Conservation (phyloP, 2,888 invertebrate species). For the Sesia apiformis region DNA sequence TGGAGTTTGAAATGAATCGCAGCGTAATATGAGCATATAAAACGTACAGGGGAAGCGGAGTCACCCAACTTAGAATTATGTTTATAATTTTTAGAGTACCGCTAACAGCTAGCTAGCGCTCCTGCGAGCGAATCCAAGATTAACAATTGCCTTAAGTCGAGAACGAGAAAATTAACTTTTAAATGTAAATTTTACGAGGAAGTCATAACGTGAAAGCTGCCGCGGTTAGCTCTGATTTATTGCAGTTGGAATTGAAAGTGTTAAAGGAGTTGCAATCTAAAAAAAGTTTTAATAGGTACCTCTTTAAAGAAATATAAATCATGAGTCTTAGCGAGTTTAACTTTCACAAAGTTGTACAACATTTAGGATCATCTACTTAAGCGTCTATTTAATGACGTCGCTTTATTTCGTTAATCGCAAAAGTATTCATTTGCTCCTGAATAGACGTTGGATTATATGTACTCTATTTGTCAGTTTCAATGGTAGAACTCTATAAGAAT, state of each 20-base stretch:
- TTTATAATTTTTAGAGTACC: slow-evolving; percentile 41
- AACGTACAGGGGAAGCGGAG: slow-evolving; percentile 6
- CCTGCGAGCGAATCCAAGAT: slow-evolving; percentile 51
- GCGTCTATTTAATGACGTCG: slow-evolving; percentile 53
- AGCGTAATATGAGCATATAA: background rate
- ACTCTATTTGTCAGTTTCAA: too few species aligned
- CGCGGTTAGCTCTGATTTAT: slow-evolving; percentile 71
- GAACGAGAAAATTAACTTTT: slow-evolving; percentile 70
- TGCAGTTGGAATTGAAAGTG: slow-evolving; percentile 69
- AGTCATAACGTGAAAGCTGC: slow-evolving; percentile 71
- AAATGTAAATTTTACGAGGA: slow-evolving; percentile 73
- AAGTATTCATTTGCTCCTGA: background rate
- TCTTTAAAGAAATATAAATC: slow-evolving; percentile 72
- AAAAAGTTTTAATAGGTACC: slow-evolving; percentile 72
- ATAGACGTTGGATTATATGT: background rate
- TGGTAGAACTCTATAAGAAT: too few species aligned
- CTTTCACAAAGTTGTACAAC: slow-evolving; percentile 55
- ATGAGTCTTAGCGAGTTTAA: slow-evolving; percentile 54
- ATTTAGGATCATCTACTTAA: slow-evolving; percentile 55
- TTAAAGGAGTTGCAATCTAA: slow-evolving; percentile 72
- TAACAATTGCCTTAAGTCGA: slow-evolving; percentile 63
- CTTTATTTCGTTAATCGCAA: slow-evolving; percentile 34
- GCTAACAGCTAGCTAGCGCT: slow-evolving; percentile 2
- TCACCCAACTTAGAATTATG: slow-evolving; percentile 30
- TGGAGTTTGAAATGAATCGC: too few species aligned